Evolutionary conservation across 2,797 vertebrate species (phyloP).

Genomic region (Pitangus sulphuratus): DNA sequence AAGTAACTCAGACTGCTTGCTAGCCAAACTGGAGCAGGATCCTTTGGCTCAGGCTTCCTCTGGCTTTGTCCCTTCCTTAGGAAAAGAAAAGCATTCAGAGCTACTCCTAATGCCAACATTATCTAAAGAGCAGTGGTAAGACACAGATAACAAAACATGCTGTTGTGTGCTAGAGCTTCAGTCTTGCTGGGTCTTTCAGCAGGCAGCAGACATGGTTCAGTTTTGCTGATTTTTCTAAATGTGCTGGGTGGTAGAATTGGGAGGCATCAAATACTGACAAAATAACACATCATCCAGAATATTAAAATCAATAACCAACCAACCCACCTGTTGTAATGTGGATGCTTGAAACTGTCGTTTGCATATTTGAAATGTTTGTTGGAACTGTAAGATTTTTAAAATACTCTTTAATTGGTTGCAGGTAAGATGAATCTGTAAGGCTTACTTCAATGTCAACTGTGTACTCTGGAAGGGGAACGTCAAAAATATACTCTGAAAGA

Average conservation of each 20-base stretch:
- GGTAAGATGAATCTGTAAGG: slow-evolving; percentile 53
- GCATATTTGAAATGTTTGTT: slow-evolving; percentile 12
- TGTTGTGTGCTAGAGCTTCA: neutral
- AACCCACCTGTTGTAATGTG: slow-evolving; percentile 75
- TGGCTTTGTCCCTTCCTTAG: neutral
- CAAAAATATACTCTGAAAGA: slow-evolving; percentile 42
- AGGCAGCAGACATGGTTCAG: neutral
- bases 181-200: neutral
- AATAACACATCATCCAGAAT: neutral
- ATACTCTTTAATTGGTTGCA: slow-evolving; percentile 52
- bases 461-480: slow-evolving; percentile 18
- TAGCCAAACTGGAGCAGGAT: neutral
- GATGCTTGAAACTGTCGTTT: slow-evolving; percentile 56
- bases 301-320: neutral
- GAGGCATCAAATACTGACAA: neutral
- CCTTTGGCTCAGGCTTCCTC: neutral
- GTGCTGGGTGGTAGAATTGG: neutral
- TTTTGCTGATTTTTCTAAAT: neutral
- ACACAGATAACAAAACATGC: neutral
- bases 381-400: slow-evolving; percentile 46
- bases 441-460: slow-evolving; percentile 68
- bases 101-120: neutral
- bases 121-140: neutral
- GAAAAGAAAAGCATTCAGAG: neutral
- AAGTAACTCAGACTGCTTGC: slow-evolving; percentile 5